Evolutionary conservation across 1,140 invertebrate species (phyloP), one percentile per base, ranked within the genome.

Genomic region (Nephotettix cincticeps): DNA sequence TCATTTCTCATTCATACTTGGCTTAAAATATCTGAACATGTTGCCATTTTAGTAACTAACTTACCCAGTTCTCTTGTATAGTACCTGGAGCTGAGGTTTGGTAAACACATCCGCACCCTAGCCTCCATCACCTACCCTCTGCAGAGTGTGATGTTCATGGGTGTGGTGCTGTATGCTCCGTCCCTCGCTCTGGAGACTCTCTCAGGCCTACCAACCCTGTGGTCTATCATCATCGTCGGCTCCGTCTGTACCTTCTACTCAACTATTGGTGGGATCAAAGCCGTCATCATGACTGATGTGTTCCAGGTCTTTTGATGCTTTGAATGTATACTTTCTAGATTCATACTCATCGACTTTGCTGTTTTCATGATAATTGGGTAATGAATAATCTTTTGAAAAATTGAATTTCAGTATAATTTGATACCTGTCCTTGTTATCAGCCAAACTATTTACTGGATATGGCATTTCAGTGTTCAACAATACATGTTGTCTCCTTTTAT

Each of bases 101-200:
- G 93, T 1, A 81, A 85, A 28, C 36, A 19, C 1, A 47, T 54
- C 23, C 61, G 73, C 75, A 78, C 91, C 72, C 75, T 87, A 32
- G 91, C 92, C 1, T 94, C 92, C 17, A 75, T 92, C 36, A 87
- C 91, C 0, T 95, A 93, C 73, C 89, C 89, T 32, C 75, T 94
- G 3, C 93, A 95, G 82, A 91, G 94, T 87, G 81, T 95, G 47
- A 80, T 98, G n/a, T 98, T 97, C 76, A 96, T 96, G 84, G 93
- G 94, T 1, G 91, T 98, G 75, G 95, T 97, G 0, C 83, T 98
- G 0, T 97, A 95, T 81, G 95, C 95, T 0, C 96, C 96, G 1
- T 91, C 95, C 1, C 84, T 97, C 71, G 94, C 95, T 0, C 78
- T 98, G 21, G 93, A 94, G 81, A 91, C 94, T 19, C 92, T 97